Percentiles rank a stretch among this genome's conserved stretches.
phyloP scores from a whole-genome alignment of 1,140 invertebrate species.

The Lanistes nyassanus region DNA sequence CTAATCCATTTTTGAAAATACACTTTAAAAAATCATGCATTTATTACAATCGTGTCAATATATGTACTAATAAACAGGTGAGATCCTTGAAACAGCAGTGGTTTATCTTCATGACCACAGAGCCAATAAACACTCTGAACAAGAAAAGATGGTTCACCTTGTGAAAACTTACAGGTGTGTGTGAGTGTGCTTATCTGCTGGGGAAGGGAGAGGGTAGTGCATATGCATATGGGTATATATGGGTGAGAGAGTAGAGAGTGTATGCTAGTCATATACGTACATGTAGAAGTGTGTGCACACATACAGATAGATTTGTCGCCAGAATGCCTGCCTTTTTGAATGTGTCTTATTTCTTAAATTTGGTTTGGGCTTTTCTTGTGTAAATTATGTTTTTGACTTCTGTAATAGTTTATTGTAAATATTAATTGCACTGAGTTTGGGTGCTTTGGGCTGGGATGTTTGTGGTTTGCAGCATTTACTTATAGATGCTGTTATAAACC shows the following conservation, averaged over 20 bases:
- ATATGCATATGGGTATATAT: neutral
- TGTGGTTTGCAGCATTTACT: too few species aligned
- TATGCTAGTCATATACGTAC: too few species aligned
- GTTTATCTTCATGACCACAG: slow-evolving; percentile 69
- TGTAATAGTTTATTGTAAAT: too few species aligned
- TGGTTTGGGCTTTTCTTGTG: too few species aligned
- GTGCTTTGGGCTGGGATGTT: too few species aligned
- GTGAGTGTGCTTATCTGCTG: neutral
- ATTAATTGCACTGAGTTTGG: too few species aligned
- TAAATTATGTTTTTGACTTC: too few species aligned
- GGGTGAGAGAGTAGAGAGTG: too few species aligned
- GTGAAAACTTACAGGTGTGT: slow-evolving; percentile 39
- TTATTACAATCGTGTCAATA: neutral
- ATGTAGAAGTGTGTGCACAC: too few species aligned
- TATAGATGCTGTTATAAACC: too few species aligned
- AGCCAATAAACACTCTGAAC: slow-evolving; percentile 25
- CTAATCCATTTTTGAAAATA: neutral
- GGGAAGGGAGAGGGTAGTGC: neutral
- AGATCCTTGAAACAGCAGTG: slow-evolving; percentile 76
- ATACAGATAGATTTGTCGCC: neutral
- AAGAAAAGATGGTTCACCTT: slow-evolving; percentile 28
- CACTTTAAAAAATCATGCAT: neutral
- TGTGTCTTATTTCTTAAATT: too few species aligned
- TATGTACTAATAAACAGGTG: slow-evolving; percentile 47
- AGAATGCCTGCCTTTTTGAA: neutral